Evolutionary conservation across 2,888 invertebrate genomes (phyloP).

Genomic region (Acrobasis repandana): DNA sequence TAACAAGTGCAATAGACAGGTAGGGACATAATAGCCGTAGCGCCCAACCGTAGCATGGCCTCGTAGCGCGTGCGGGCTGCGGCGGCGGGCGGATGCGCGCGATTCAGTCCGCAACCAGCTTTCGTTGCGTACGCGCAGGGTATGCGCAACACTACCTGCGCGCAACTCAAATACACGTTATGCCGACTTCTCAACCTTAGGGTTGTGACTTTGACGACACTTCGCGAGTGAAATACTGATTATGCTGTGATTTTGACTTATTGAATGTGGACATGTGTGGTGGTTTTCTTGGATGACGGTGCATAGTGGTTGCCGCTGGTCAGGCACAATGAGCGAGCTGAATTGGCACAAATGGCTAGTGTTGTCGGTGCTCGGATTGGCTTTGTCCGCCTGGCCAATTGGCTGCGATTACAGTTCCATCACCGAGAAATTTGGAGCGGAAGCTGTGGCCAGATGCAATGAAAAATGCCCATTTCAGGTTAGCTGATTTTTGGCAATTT

Average conservation of each 20-base stretch:
- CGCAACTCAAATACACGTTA: slow-evolving; percentile 43
- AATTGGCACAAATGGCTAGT: slow-evolving; percentile 82
- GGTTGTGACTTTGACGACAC: slow-evolving; percentile 15
- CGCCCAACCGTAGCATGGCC: slow-evolving; percentile 63
- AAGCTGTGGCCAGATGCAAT: slow-evolving; percentile 77
- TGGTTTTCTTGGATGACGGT: slow-evolving; percentile 54
- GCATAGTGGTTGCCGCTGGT: slow-evolving; percentile 54
- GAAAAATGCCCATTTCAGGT: slow-evolving; percentile 82
- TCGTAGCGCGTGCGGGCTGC: slow-evolving; percentile 54
- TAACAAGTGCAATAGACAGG: slow-evolving; percentile 51
- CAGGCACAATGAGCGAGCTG: slow-evolving; percentile 74
- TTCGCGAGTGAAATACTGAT: slow-evolving; percentile 29
- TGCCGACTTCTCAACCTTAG: slow-evolving; percentile 35
- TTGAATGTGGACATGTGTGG: slow-evolving; percentile 44
- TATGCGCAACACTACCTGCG: slow-evolving; percentile 32
- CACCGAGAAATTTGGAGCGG: slow-evolving; percentile 82
- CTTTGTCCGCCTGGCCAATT: slow-evolving; percentile 82
- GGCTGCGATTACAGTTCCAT: slow-evolving; percentile 80
- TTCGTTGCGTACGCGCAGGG: slow-evolving; percentile 70
- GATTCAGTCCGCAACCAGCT: slow-evolving; percentile 66
- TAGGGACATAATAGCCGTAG: slow-evolving; percentile 62
- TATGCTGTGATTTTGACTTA: slow-evolving; percentile 44
- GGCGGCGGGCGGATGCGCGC: slow-evolving; percentile 46
- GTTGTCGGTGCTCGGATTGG: slow-evolving; percentile 80
- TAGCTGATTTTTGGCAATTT: slow-evolving; percentile 33